These are phyloP conservation scores for Dusona sp. DNA, from an alignment of 2,888 invertebrate genomes.

Conservation along the genomic window DNA sequence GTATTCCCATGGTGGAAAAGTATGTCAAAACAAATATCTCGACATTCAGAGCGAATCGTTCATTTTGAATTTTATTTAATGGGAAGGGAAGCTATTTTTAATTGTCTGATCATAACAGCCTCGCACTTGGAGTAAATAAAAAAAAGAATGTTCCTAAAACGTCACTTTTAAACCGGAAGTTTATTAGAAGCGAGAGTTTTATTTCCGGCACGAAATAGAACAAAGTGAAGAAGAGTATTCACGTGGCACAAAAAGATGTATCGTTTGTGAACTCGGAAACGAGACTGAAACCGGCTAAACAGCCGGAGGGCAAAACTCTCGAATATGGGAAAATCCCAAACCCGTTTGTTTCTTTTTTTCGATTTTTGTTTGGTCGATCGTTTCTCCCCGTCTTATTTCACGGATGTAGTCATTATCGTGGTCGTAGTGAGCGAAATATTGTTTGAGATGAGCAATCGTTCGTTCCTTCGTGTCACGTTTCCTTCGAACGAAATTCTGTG, in stretches of 20 bases:
- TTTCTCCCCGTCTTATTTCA: background rate
- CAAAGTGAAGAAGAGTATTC: background rate
- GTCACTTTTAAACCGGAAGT: conserved; percentile 19
- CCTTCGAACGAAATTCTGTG: conserved; percentile 41
- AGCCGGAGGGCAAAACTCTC: conserved; percentile 28
- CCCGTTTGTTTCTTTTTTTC: background rate
- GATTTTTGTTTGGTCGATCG: background rate
- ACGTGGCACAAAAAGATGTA: conserved; percentile 10
- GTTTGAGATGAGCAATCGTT: conserved; percentile 65
- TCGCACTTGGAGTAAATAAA: background rate
- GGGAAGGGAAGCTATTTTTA: background rate
- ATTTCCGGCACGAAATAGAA: conserved; percentile 1
- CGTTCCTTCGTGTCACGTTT: conserved; percentile 49
- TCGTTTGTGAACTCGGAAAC: conserved; percentile 25
- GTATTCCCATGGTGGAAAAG: conserved; percentile 65
- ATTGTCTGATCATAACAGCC: background rate
- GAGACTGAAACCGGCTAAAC: conserved; percentile 29
- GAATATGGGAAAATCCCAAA: conserved; percentile 55
- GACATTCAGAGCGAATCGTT: background rate
- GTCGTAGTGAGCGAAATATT: conserved; percentile 44
- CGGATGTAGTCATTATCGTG: conserved; percentile 33
- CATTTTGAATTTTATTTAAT: conserved; percentile 11
- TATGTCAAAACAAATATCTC: background rate
- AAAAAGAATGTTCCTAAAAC: conserved; percentile 14
- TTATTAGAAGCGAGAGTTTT: background rate